phyloP scores from a whole-genome alignment of 2,797 vertebrate species.

The Macropodus opercularis region DNA sequence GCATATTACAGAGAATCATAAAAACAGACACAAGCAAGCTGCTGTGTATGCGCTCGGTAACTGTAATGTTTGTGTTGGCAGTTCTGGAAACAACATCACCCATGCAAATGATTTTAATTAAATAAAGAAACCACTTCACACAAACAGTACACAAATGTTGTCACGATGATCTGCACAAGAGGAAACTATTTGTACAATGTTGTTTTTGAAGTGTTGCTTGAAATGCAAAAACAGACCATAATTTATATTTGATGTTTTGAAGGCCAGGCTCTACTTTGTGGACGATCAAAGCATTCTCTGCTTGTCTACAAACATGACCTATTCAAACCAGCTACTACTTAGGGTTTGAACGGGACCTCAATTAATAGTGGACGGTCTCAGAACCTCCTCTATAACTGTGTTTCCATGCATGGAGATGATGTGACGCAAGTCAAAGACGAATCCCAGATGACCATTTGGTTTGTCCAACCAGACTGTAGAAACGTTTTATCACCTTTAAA shows the following conservation, averaged over 20 bases:
- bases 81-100: not conserved
- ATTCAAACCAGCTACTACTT: too few species aligned
- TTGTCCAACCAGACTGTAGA: not conserved
- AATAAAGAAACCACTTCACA: not conserved
- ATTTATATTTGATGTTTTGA: too few species aligned
- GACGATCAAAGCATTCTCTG: too few species aligned
- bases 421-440: not conserved
- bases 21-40: not conserved
- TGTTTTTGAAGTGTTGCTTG: not conserved
- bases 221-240: too few species aligned
- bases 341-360: too few species aligned
- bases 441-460: not conserved
- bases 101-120: not conserved
- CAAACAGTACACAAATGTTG: not conserved
- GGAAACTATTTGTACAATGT: not conserved
- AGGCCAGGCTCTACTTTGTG: too few species aligned
- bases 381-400: too few species aligned
- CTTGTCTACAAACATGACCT: too few species aligned
- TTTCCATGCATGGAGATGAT: not conserved
- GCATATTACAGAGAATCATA: slow-evolving; percentile 6
- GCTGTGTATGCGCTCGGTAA: too few species aligned
- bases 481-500: not conserved
- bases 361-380: too few species aligned
- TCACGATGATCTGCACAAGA: too few species aligned
- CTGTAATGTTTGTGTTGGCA: not conserved